Evolutionary conservation across 1,140 invertebrate genomes (phyloP), one percentile per base, ranked within the genome.

Genomic region (Drosophila lacteicornis): DNA sequence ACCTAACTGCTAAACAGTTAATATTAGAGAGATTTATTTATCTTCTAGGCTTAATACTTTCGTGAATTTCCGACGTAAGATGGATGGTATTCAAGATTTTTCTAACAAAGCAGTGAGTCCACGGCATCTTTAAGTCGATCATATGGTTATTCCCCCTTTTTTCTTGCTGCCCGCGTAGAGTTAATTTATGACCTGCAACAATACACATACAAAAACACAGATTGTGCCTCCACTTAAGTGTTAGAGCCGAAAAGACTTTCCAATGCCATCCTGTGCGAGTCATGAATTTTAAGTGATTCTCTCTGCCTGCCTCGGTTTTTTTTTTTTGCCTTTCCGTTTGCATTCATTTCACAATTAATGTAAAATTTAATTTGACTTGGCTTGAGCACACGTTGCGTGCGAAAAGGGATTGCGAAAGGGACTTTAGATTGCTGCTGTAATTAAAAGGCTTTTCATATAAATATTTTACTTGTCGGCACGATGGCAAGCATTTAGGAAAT

Each of bases 261-360:
- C 73, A 77, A 63, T 80, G 65, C 46, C 60, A 55, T 58, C 66
- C 74, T 61, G 62, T 56, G 79, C 75, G 76, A 80, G 78, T 75
- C 84, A 81, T 90, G 84, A 80, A 87, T 84, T 88, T 87, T 80
- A 87, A 88, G 80, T 90, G 78, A 84, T 80, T 80, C 70, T 75
- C 50, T 66, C 51, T 43, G 17, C 22, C 27, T 51, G 38, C 42
- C 22, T 25, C 50, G 56, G 53, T 33, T 65, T 73, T 76, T 15
- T 50, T 73, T 78, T 40, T 13, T 47, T 51, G 70, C 40, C 51
- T 46, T 67, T 57, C 43, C 47, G 40, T 75, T 68, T 69, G 60
- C 55, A 65, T 62, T 76, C 61, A 33, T 69, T 69, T 77, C 49
- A 71, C 67, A 67, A 76, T 80, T 84, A 79, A 79, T 79, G 76